These are phyloP conservation scores for Cenopis cana DNA, from an alignment of 2,888 invertebrate species.

Conservation along the genomic window DNA sequence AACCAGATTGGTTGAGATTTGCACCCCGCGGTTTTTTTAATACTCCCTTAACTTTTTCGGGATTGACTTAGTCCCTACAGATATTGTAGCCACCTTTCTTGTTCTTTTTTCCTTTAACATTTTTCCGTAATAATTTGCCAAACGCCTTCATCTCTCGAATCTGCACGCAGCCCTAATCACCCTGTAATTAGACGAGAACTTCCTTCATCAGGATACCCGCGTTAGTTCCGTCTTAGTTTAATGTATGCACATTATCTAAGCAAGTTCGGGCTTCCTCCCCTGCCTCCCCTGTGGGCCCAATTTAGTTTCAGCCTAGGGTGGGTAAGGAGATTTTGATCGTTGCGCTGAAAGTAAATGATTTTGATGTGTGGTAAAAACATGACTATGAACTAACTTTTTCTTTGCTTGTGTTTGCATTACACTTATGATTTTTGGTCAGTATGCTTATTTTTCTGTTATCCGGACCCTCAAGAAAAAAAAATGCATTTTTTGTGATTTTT, in stretches of 20 bases:
- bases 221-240: slow-evolving; percentile 83
- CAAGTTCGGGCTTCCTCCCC: slow-evolving; percentile 67
- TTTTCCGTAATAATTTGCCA: neutral
- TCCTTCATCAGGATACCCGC: slow-evolving; percentile 81
- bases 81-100: too few relatives aligned
- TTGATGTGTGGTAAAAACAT: slow-evolving; percentile 9
- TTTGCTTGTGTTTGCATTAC: too few relatives aligned
- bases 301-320: slow-evolving; percentile 58
- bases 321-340: slow-evolving; percentile 48
- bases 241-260: slow-evolving; percentile 85
- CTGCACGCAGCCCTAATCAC: slow-evolving; percentile 57
- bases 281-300: slow-evolving; percentile 68
- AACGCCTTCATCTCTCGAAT: slow-evolving; percentile 16
- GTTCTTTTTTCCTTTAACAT: neutral
- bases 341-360: slow-evolving; percentile 16
- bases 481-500: too few relatives aligned
- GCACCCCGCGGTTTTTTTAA: too few relatives aligned
- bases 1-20: too few relatives aligned
- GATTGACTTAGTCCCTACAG: neutral
- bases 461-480: too few relatives aligned
- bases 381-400: too few relatives aligned
- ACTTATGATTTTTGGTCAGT: too few relatives aligned
- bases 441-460: too few relatives aligned
- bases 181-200: slow-evolving; percentile 79
- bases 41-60: neutral